Base-by-base conservation (phyloP, 2,888 invertebrate species). In the Elmis aenea region DNA sequence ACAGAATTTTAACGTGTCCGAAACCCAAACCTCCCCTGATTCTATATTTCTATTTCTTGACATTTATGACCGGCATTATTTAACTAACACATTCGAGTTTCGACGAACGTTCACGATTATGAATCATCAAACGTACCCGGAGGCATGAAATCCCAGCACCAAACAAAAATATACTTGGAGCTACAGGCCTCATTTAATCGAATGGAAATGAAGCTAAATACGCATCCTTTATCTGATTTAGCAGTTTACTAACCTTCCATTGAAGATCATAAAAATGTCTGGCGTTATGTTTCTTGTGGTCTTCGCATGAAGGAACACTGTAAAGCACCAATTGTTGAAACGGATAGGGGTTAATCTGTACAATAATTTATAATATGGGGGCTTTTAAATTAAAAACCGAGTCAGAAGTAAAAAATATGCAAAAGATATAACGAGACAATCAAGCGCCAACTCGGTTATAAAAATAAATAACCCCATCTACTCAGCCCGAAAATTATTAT, bases 21-120 rank as follows among this genome's bases (percentile, higher is more conserved):
- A 28, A 40, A 30, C 15, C 34, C 10, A 26, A 33, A 10, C 38
- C 45, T 37, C 50, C 48, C 47, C 47, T 42, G 37, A 34, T 44
- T 49, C 52, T 47, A 57, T 57, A 57, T 54, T 55, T 55, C 54
- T 53, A 57, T 52, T 55, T 55, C 54, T 46, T 55, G 57, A 57
- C 55, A 46, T 57, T 57, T 57, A 57, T 55, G 51, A 54, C 45
- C 47, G 46, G 51, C 54, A 51, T 55, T 55, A 54, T 52, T 55
- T 52, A 52, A 49, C 44, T 46, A 46, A 37, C 45, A 41, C 38
- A 38, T 28, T 21, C 24, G 15, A 23, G 30, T n/a, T n/a, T n/a
- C 18, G 13, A 21, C 23, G 6, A 18, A 15, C 30, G 31, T 31
- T 38, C 33, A 28, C 31, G 26, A 38, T 38, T 42, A 38, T 42